Evolutionary conservation across 2,797 vertebrate species (phyloP).

Genomic region (Enteromius viviparus): DNA sequence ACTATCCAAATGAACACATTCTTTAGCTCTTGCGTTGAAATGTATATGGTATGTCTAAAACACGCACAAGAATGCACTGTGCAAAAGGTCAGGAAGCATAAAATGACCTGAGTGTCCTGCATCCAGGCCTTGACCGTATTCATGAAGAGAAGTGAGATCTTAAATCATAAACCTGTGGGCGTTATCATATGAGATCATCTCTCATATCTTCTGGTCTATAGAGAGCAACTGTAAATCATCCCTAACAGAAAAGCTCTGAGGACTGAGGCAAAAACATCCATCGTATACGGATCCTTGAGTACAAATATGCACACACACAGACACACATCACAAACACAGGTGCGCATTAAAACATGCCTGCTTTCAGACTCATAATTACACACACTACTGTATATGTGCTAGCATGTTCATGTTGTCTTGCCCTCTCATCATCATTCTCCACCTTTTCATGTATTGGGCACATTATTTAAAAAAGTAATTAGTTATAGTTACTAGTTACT

Average conservation of each 20-base stretch:
- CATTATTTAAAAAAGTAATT: no score
- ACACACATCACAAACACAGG: slow-evolving; percentile 33
- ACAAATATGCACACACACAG: slow-evolving; percentile 6
- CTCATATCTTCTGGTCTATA: slow-evolving; percentile 18
- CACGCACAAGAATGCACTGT: background rate
- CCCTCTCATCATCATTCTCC: background rate
- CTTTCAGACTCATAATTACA: slow-evolving; percentile 24
- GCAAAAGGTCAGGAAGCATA: background rate
- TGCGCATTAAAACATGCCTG: background rate
- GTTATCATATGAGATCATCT: slow-evolving; percentile 36
- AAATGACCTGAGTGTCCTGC: background rate
- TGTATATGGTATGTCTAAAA: background rate
- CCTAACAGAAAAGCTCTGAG: slow-evolving; percentile 1
- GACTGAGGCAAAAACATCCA: background rate
- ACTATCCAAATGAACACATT: slow-evolving; percentile 49
- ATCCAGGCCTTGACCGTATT: background rate
- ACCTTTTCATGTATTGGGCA: background rate
- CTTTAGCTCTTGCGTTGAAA: slow-evolving; percentile 34
- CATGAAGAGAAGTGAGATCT: slow-evolving; percentile 2
- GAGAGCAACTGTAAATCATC: slow-evolving; percentile 36
- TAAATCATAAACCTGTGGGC: slow-evolving; percentile 38
- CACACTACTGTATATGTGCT: slow-evolving; percentile 2
- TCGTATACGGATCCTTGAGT: slow-evolving; percentile 4
- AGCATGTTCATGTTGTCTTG: background rate
- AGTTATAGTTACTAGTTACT: no score